Evolutionary conservation across 2,113 vertebrate species (phyloP), one percentile per base, ranked within the genome.

Genomic region (Tragelaphus strepsiceros): DNA sequence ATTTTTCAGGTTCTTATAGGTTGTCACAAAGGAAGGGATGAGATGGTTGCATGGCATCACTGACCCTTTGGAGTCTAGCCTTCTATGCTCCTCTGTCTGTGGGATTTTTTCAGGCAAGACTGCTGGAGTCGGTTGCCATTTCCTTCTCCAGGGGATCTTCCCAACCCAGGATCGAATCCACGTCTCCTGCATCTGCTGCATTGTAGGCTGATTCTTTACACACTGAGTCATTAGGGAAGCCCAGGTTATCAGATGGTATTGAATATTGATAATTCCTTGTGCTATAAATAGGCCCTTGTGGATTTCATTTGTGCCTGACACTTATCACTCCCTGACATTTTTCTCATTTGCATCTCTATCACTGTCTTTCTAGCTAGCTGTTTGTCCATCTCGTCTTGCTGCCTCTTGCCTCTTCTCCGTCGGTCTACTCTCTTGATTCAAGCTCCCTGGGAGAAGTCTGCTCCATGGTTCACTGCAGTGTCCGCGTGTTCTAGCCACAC

Each of bases 171-270:
- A 22, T 71, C 19, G 2, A 71, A 22, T 22, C 67, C n/a, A 39
- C 0, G 2, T 39, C 19, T 39, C n/a, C 67, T 3, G n/a, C n/a
- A 6, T 22, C n/a, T 22, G n/a, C n/a, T 71, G n/a, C n/a, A 22
- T 39, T 22, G n/a, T 10, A 39, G 67, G n/a, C n/a, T 39, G n/a
- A 12, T 71, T 71, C 67, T 71, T 71, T 71, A 71, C 67, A 11
- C 19, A 6, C 10, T 6, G 67, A 39, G n/a, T 21, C 67, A 22
- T 5, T n/a, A 71, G 67, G 10, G 19, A 22, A 22, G 19, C 67
- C 67, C n/a, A 71, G 67, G n/a, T 39, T 22, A 32, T 32, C 30
- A 12, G 17, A 3, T 53, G 78, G 28, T 81, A 3, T 21, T 53
- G 46, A 53, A 2, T 13, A 22, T 0, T 22, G n/a, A 32, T 32